phyloP scores from a whole-genome alignment of 2,797 vertebrate species.

The Enteromius afrohamiltoni region DNA sequence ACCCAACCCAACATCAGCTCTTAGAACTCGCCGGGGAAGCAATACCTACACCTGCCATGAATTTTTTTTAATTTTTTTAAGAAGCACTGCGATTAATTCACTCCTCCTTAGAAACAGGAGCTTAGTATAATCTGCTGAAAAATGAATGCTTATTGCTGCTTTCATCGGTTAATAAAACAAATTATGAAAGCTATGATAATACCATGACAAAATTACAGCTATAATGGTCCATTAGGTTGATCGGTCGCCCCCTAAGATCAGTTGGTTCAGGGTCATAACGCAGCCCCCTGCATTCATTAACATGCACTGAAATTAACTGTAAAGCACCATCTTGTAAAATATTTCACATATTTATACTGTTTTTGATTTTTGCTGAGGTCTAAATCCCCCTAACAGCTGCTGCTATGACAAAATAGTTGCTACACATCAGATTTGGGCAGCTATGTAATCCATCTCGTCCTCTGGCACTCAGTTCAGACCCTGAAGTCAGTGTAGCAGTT shows the following conservation, averaged over 20 bases:
- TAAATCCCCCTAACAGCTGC: constrained; percentile 29
- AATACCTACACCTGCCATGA: constrained; percentile 1
- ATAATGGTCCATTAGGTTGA: constrained; percentile 31
- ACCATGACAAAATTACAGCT: constrained; percentile 22
- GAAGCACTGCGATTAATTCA: neutral
- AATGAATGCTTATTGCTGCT: neutral
- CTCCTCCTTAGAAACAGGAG: constrained; percentile 11
- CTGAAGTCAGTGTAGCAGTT: constrained; percentile 36
- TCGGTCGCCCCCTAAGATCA: neutral
- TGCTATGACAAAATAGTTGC: constrained; percentile 32
- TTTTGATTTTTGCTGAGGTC: neutral
- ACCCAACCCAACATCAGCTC: constrained; percentile 14
- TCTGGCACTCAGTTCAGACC: constrained; percentile 29
- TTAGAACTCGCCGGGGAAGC: neutral
- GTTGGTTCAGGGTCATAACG: constrained; percentile 10
- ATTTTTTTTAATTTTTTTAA: constrained; percentile 6
- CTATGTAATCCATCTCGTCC: constrained; percentile 39
- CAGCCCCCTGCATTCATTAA: constrained; percentile 16
- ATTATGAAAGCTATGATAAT: constrained; percentile 22
- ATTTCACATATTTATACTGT: neutral
- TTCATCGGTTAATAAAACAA: constrained; percentile 39
- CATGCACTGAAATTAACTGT: constrained; percentile 12
- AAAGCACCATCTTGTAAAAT: neutral
- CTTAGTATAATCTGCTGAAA: constrained; percentile 7
- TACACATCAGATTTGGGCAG: constrained; percentile 34